A percentile compares a stretch with the other conserved stretches of the same genome.
Evolutionary conservation across 1,140 invertebrate genomes (phyloP).

Genomic region (Drosophila carrolli): DNA sequence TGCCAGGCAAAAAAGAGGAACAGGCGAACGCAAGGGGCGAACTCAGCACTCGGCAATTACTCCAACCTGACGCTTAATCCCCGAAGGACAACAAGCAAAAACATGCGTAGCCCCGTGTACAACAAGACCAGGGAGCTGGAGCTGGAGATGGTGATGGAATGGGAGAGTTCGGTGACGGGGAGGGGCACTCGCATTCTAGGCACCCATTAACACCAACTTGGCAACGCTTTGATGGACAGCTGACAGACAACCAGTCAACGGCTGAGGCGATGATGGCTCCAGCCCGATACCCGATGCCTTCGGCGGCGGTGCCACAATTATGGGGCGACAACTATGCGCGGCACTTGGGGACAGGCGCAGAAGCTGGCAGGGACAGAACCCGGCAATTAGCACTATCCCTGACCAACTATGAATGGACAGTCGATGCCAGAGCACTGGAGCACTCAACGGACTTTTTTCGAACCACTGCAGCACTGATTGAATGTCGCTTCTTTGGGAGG

Average conservation of each 20-base stretch:
- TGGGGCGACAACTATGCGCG: conserved; percentile 80
- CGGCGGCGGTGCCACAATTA: conserved; percentile 62
- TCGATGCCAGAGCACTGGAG: conserved; percentile 20
- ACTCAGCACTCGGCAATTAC: conserved; percentile 65
- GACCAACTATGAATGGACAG: conserved; percentile 67
- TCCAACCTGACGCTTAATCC: conserved; percentile 77
- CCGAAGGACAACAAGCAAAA: conserved; percentile 82
- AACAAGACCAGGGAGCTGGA: conserved; percentile 48
- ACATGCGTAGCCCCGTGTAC: conserved; percentile 75
- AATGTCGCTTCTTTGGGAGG: conserved; percentile 26
- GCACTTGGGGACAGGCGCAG: conserved; percentile 69
- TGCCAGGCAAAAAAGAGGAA: conserved; percentile 59
- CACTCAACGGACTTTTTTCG: conserved; percentile 19
- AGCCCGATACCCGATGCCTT: conserved; percentile 14
- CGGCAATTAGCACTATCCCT: conserved; percentile 70
- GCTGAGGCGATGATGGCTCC: conserved; percentile 43
- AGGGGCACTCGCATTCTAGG: conserved; percentile 68
- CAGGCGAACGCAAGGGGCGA: conserved; percentile 22
- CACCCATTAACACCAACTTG: conserved; percentile 81
- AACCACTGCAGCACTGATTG: conserved; percentile 30
- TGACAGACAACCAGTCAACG: conserved; percentile 77
- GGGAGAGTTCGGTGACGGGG: conserved; percentile 11
- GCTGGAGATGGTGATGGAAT: conserved; percentile 6
- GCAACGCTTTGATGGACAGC: conserved; percentile 80
- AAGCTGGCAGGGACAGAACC: conserved; percentile 45